These are phyloP conservation scores for Steinernema feltiae DNA, from an alignment of 1,140 invertebrate species.

Conservation along the genomic window DNA sequence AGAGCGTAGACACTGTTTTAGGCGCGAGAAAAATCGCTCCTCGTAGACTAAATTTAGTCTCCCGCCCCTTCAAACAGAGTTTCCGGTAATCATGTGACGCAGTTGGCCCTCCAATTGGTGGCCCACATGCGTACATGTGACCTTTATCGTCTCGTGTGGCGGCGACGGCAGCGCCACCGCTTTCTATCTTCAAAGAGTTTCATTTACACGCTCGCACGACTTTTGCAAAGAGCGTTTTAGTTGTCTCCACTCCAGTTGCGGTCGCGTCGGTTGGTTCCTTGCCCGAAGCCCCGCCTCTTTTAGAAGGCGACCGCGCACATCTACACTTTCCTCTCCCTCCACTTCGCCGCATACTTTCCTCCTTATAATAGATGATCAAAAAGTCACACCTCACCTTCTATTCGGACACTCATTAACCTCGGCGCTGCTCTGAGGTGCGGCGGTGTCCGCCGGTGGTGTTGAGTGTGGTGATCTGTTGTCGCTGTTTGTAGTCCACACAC, in stretches of 20 bases:
- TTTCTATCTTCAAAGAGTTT: background rate
- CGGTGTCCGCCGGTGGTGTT: too few species aligned
- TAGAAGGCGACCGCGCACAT: background rate
- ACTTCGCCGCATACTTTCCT: background rate
- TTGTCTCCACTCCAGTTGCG: too few species aligned
- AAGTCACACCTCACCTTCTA: background rate
- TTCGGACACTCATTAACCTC: background rate
- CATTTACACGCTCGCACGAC: background rate
- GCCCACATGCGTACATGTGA: background rate
- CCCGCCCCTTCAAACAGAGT: too few species aligned
- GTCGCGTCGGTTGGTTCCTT: background rate
- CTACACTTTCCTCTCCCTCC: background rate
- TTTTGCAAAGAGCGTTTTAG: too few species aligned
- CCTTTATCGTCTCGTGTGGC: background rate
- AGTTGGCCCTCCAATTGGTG: background rate
- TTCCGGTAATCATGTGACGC: too few species aligned
- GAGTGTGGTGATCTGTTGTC: too few species aligned
- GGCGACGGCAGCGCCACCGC: too few species aligned
- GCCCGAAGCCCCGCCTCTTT: background rate
- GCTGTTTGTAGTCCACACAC: too few species aligned
- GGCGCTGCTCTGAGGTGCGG: too few species aligned
- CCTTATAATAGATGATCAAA: constrained; percentile 4
- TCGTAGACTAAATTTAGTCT: background rate
- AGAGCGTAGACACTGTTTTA: too few species aligned
- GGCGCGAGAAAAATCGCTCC: too few species aligned